Percentiles rank a stretch among this genome's conserved stretches.
phyloP scores from a whole-genome alignment of 2,888 invertebrate species.

The Mythimna ferrago region DNA sequence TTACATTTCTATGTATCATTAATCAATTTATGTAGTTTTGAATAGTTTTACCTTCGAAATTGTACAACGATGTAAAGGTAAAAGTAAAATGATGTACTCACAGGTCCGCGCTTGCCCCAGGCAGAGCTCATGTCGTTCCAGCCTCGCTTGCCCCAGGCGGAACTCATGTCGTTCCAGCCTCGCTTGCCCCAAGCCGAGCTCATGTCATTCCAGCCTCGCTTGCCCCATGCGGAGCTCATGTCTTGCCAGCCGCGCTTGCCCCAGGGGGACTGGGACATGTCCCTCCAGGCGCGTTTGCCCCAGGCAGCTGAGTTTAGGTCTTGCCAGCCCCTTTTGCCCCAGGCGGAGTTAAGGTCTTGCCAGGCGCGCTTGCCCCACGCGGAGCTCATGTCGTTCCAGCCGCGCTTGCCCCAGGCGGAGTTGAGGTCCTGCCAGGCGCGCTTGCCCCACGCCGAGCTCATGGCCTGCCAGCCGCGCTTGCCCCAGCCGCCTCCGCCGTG shows the following conservation, averaged over 20 bases:
- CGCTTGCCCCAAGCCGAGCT: conserved; percentile 91
- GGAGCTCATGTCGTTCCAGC: conserved; percentile 82
- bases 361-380: conserved; percentile 92
- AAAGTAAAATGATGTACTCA: conserved; percentile 66
- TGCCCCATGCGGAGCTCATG: conserved; percentile 91
- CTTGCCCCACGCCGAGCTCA: conserved; percentile 91
- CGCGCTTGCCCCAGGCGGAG: conserved; percentile 91
- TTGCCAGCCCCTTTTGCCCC: conserved; percentile 91
- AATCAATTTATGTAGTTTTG: conserved; percentile 1
- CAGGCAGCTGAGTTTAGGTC: conserved; percentile 78
- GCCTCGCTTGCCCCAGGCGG: conserved; percentile 91
- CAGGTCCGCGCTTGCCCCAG: conserved; percentile 91
- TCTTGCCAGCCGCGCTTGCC: conserved; percentile 92
- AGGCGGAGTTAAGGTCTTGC: conserved; percentile 89
- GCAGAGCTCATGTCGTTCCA: conserved; percentile 91
- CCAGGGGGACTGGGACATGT: conserved; percentile 84
- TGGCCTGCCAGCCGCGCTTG: conserved; percentile 91
- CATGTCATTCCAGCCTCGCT: conserved; percentile 91
- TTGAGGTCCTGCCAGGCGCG: conserved; percentile 91
- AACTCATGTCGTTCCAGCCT: conserved; percentile 89
- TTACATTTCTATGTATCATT: background rate
- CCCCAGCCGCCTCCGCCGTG: conserved; percentile 91
- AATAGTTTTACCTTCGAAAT: conserved; percentile 3
- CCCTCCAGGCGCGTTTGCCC: conserved; percentile 92
- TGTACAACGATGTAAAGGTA: background rate